Percentiles rank a stretch among this genome's conserved stretches.
Conservation (phyloP, 1,140 invertebrate genomes). For the Phymorhynchus buccinoides region DNA sequence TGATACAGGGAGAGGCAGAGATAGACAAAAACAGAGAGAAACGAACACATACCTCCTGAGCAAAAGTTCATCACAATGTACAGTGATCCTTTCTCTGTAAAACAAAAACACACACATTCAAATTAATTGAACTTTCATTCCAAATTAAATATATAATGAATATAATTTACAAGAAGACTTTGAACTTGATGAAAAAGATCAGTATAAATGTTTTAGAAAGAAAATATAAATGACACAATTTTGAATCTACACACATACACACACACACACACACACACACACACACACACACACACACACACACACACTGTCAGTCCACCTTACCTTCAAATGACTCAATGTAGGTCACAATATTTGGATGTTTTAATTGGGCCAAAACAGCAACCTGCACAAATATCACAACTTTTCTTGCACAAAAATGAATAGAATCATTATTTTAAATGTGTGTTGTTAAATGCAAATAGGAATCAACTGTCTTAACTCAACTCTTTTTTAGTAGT, state of each 20-base stretch:
- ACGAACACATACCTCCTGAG: constrained; percentile 75
- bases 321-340: constrained; percentile 76
- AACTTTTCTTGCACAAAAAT: background rate
- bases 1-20: background rate
- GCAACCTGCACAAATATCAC: constrained; percentile 62
- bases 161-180: no score
- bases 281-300: no score
- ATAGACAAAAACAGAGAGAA: background rate
- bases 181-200: no score
- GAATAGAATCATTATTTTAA: background rate
- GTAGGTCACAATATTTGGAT: constrained; percentile 77
- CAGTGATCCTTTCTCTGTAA: constrained; percentile 72
- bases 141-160: no score
- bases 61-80: constrained; percentile 79
- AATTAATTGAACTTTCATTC: no score
- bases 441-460: constrained; percentile 19
- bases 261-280: background rate
- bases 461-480: no score
- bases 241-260: background rate
- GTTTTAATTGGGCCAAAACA: constrained; percentile 75
- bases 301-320: background rate
- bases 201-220: no score
- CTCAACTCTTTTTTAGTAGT: no score
- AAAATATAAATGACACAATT: no score
- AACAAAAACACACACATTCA: background rate